Base-by-base conservation (phyloP, 2,888 invertebrate genomes). In the Lasioglossum villosulum region DNA sequence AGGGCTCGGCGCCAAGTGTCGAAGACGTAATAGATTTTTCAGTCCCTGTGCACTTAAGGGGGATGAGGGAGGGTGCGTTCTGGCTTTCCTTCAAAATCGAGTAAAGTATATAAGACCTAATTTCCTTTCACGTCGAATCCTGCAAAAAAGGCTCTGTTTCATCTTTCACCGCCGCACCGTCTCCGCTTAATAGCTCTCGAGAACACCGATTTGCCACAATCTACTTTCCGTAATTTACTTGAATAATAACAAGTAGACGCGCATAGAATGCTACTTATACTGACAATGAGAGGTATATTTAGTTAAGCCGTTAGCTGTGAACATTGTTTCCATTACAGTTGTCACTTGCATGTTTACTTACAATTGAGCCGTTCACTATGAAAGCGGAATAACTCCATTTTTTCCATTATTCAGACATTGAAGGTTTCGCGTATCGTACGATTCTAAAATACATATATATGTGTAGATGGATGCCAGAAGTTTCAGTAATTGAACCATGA, bases 1-100 rank as follows among this genome's bases (percentile, higher is more conserved):
- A 94, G 90, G 91, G 89, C 88, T 80, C 88, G 73, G 89, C 89
- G 84, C 86, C 80, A 88, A 87, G 88, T 83, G 89, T 88, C 89
- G 89, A 88, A 90, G 86, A 87, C 88, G 88, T 92, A 92, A 92
- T 92, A 91, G 92, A 92, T 92, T 92, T 70, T 92, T 88, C 68
- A 88, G 82, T 79, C 78, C 83, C 78, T 71, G 78, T 76, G 73
- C 77, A 73, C 80, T 79, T 78, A 83, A 83, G 82, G 75, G 79
- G 83, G 78, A 78, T 88, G 88, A 77, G n/a, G 37, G 68, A 80
- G 23, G 68, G 68, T 39, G 23, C 37, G 68, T 80, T 82, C 82
- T 14, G 73, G 77, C 82, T 82, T 86, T 80, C 48, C 71, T 66
- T 66, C 75, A 66, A 87, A 87, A 87, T 89, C 89, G 86, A 83